A percentile compares a stretch with the other conserved stretches of the same genome.
Evolutionary conservation across 2,113 vertebrate genomes (phyloP).

Genomic region (Paralichthys olivaceus): DNA sequence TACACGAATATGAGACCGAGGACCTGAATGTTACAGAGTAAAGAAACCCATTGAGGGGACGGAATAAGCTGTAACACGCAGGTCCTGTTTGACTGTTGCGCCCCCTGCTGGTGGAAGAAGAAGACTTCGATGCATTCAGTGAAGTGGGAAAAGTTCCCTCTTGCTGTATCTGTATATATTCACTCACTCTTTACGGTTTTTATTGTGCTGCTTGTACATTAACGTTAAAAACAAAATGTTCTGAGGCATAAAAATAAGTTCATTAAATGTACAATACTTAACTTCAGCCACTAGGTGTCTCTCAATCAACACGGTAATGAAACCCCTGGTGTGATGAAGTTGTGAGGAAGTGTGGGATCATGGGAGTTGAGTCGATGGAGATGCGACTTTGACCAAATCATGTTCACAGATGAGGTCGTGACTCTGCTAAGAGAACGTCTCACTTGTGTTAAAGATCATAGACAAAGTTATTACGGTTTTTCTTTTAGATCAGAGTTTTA

Average conservation of each 20-base stretch:
- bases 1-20: not conserved
- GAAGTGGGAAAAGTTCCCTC: not conserved
- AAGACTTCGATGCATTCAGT: not conserved
- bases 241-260: no score
- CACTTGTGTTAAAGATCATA: no score
- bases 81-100: not conserved
- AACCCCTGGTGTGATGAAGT: not conserved
- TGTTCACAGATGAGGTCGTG: no score
- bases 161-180: not conserved
- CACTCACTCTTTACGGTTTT: not conserved
- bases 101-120: conserved; percentile 27
- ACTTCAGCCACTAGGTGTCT: not conserved
- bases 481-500: no score
- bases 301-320: not conserved
- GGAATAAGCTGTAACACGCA: conserved; percentile 1
- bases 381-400: no score
- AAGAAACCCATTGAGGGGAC: not conserved
- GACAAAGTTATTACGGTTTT: no score
- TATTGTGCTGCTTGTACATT: conserved; percentile 6
- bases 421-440: no score
- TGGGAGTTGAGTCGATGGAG: no score
- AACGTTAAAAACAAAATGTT: not conserved
- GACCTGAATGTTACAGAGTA: not conserved
- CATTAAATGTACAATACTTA: not conserved
- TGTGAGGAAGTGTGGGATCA: not conserved